phyloP scores from a whole-genome alignment of 2,797 vertebrate genomes.

The Danio choprae region DNA sequence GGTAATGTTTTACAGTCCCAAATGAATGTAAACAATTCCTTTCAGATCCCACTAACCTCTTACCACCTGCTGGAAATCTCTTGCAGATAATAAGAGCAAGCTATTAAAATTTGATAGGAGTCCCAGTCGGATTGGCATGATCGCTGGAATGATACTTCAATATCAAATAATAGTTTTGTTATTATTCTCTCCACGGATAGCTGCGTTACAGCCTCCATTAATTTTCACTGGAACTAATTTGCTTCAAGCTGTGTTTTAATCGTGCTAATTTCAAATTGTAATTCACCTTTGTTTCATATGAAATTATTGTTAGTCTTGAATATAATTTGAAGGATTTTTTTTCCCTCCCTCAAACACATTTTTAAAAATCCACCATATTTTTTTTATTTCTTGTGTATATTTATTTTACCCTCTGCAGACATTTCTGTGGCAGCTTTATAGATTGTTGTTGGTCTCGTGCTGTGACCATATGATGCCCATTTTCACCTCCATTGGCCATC shows the following conservation, averaged over 20 bases:
- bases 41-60: constrained; percentile 1
- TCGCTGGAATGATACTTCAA: constrained; percentile 5
- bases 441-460: constrained; percentile 42
- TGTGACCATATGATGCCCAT: constrained; percentile 50
- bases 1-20: not conserved
- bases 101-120: constrained; percentile 6
- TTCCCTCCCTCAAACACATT: not conserved
- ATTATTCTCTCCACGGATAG: not conserved
- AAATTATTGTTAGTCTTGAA: not conserved
- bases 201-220: constrained; percentile 22
- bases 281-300: not conserved
- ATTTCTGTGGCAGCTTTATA: constrained; percentile 42
- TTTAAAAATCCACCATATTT: not conserved
- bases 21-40: not conserved
- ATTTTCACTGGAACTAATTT: constrained; percentile 29
- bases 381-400: not conserved
- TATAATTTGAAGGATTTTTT: not conserved
- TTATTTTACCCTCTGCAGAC: constrained; percentile 8
- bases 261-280: constrained; percentile 11
- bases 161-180: constrained; percentile 15
- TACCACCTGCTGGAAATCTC: constrained; percentile 13
- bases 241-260: constrained; percentile 32
- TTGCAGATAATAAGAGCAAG: not conserved
- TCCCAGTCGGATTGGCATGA: not conserved
- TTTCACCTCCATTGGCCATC: constrained; percentile 49